A percentile compares a stretch with the other conserved stretches of the same genome.
Evolutionary conservation across 2,797 vertebrate species (phyloP).

Genomic region (Potorous gilbertii): DNA sequence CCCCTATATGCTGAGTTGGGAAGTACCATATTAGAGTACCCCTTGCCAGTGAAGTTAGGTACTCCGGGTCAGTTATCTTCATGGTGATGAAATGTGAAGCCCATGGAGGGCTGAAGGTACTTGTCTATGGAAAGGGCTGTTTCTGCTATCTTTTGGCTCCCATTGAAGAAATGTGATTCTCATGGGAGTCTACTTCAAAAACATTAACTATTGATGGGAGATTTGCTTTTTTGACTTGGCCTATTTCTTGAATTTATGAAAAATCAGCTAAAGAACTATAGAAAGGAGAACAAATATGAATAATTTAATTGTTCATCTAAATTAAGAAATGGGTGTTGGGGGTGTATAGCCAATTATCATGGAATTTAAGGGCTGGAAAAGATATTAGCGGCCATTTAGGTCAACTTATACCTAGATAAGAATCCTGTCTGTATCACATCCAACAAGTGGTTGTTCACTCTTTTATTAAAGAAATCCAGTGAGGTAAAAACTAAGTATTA

Average conservation of each 20-base stretch:
- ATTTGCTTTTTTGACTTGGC: slow-evolving; percentile 34
- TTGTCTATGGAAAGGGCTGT: slow-evolving; percentile 61
- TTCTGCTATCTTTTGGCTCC: slow-evolving; percentile 72
- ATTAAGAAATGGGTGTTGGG: not conserved
- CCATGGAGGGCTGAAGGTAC: not conserved
- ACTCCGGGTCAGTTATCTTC: not conserved
- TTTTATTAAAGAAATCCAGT: not conserved
- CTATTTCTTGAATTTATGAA: slow-evolving; percentile 57
- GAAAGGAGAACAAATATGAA: slow-evolving; percentile 48
- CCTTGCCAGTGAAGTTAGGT: not conserved
- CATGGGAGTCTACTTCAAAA: slow-evolving; percentile 70
- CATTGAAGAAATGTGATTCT: slow-evolving; percentile 64
- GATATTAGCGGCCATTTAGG: not conserved
- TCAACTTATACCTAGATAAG: not conserved
- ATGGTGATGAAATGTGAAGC: not conserved
- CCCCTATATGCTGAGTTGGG: not conserved
- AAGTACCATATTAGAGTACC: not conserved
- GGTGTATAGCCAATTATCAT: not conserved
- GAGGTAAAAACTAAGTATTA: not conserved
- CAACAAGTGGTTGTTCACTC: not conserved
- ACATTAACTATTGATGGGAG: slow-evolving; percentile 18
- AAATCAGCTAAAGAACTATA: slow-evolving; percentile 40
- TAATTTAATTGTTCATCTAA: not conserved
- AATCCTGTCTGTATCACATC: not conserved
- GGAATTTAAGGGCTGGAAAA: not conserved